Evolutionary conservation across 2,888 invertebrate genomes (phyloP), one percentile per base, ranked within the genome.

Genomic region (Neoaliturus tenellus): DNA sequence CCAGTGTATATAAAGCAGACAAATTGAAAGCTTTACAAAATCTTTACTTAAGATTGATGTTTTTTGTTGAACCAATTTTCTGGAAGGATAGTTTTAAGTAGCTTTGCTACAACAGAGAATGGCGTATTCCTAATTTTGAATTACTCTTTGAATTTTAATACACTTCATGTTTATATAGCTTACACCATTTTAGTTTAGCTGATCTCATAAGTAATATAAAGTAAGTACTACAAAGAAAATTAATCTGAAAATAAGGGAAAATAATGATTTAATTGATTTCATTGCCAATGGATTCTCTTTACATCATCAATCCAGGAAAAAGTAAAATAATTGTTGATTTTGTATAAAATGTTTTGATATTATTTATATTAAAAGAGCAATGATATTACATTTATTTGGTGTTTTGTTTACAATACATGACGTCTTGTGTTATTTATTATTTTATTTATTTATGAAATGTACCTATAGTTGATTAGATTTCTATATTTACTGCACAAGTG

Each of bases 401-500:
- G 62, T 62, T 62, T 62, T 62, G 62, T 62, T 62, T 62, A 62
- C 62, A 62, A 62, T 62, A 62, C 62, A 62, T 62, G 62, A 62
- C 62, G 14, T 62, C 62, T 62, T 62, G 28, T 62, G 28, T 62
- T 62, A 28, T 62, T 62, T 28, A 28, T 62, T 62, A 28, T 4
- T 55, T 55, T 55, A 55, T 62, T 62, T 28, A 62, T 28, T 62
- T 55, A 55, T 23, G 23, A 8, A 55, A 55, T 62, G 28, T 28
- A 62, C 62, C 62, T 62, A n/a, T n/a, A 28, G 62, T 28, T 62
- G 31, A 62, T 62, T 62, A 62, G 62, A 28, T 62, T 62, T 62
- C 51, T 51, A 23, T 20, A 6, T 51, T 23, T 51, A 20, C 23
- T 4, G 17, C 62, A 62, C 62, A 62, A 62, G 8, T 62, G 28